Evolutionary conservation across 2,113 vertebrate species (phyloP), one percentile per base, ranked within the genome.

Genomic region (Campylomormyrus numenius): DNA sequence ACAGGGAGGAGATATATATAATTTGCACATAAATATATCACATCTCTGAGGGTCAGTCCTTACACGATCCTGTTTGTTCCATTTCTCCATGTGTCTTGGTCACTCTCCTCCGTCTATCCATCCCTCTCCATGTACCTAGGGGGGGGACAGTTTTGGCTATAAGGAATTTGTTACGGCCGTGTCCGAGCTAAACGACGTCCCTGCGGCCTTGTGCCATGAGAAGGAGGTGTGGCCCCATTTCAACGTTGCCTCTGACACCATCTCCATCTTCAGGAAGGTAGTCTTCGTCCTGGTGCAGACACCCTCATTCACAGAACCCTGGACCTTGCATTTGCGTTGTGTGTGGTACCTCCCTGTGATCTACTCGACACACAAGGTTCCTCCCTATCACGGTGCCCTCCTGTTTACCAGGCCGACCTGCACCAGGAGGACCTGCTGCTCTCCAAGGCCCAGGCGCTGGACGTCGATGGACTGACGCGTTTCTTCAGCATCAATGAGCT

Each of bases 221-320:
- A 92, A 95, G 31, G 94, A 96, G 9, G 95, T 97, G 42, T 96
- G 97, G 95, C 91, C 92, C 0, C 94, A 95, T 89, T 97, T 97
- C 93, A 95, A 93, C 90, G 46, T 97, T 83, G 89, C 93, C 11
- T 93, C 93, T 0, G 97, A 94, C 92, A 94, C 96, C 39, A 93
- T 98, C 87, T 66, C 92, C 66, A 86, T 99, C 53, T 99, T 99
- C 92, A 97, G 98, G 90, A 96, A 94, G 97, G 98, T 98, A 52
- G 31, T 6, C 19, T 1, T 48, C 19, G 5, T 35, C 49, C 48
- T 62, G 74, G 10, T 39, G n/a, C 10, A 8, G 50, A 24, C 42
- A 39, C 87, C n/a, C 13, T 11, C 74, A 24, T 42, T 5, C 53
- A 35, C 66, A n/a, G 35, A 6, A 24, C 9, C 31, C 21, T 45